These are phyloP conservation scores for Phenganax stokvisi DNA, from an alignment of 92 coral and sea anemone genomes.

Conservation along the genomic window DNA sequence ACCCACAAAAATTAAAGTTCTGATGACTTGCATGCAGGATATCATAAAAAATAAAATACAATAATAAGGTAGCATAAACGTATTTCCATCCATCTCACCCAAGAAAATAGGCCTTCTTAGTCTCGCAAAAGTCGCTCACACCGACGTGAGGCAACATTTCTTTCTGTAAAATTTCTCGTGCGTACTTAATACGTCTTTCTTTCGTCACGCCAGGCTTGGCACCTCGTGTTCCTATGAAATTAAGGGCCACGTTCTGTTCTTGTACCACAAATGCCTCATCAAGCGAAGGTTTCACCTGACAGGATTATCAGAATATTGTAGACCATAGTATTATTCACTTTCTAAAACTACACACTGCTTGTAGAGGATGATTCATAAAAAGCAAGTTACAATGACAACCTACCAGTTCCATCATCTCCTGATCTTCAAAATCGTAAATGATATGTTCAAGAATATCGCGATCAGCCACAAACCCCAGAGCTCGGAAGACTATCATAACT, in stretches of 20 bases:
- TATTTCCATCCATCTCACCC: slow-evolving; percentile 57
- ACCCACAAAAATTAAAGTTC: no score
- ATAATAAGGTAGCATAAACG: not conserved
- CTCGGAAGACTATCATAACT: slow-evolving; percentile 97
- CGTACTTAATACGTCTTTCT: slow-evolving; percentile 88
- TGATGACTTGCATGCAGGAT: no score
- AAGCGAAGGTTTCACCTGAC: slow-evolving; percentile 87
- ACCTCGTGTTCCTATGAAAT: slow-evolving; percentile 97
- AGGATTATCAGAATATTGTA: not conserved
- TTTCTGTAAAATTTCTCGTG: slow-evolving; percentile 92
- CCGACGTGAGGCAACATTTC: slow-evolving; percentile 99
- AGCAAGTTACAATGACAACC: not conserved
- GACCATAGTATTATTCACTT: not conserved
- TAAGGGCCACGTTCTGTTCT: slow-evolving; percentile 92
- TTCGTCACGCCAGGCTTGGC: slow-evolving; percentile 98
- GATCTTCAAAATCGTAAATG: slow-evolving; percentile 98
- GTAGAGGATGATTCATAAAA: no score
- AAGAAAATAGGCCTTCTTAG: slow-evolving; percentile 91
- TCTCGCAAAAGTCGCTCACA: slow-evolving; percentile 98
- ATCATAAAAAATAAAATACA: not conserved
- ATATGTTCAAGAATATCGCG: slow-evolving; percentile 94
- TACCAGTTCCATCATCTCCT: slow-evolving; percentile 99
- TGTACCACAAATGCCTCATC: slow-evolving; percentile 99
- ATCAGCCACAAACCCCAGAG: slow-evolving; percentile 97
- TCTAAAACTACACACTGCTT: no score